Evolutionary conservation across 2,888 invertebrate genomes (phyloP).

Genomic region (Brachylomia viminalis): DNA sequence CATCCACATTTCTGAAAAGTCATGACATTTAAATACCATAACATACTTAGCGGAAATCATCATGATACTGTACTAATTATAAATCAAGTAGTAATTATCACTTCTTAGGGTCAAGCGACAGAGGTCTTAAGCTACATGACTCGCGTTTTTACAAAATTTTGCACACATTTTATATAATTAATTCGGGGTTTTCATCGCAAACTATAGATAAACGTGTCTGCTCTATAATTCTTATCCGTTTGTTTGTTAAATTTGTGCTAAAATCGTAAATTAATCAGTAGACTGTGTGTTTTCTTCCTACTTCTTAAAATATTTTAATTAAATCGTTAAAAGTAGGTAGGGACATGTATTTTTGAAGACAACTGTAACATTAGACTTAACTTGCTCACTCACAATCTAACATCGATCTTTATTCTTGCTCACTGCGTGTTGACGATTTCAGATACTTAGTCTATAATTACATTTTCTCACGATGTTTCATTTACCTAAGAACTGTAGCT

Average conservation of each 20-base stretch:
- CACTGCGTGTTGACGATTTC: not conserved
- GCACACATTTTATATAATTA: not conserved
- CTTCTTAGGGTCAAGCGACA: constrained; percentile 18
- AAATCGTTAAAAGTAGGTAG: not conserved
- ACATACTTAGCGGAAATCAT: not conserved
- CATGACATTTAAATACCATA: not conserved
- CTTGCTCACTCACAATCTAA: not conserved
- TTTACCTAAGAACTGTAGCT: not conserved
- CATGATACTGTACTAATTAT: not conserved
- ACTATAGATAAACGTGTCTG: constrained; percentile 13
- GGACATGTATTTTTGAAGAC: not conserved
- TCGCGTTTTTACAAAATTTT: constrained; percentile 7
- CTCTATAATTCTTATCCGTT: constrained; percentile 37
- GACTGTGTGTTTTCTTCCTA: constrained; percentile 11
- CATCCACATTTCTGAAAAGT: not conserved
- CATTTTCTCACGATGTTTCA: not conserved
- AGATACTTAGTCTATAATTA: not conserved
- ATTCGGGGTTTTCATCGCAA: not conserved
- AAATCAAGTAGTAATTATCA: constrained; percentile 4
- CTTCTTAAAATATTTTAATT: constrained; percentile 26
- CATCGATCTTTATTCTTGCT: not conserved
- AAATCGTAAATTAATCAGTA: constrained; percentile 17
- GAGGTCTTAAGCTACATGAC: constrained; percentile 6
- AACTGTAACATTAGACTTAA: not conserved
- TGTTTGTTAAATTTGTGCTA: constrained; percentile 29